A percentile compares a stretch with the other conserved stretches of the same genome.
Conservation (phyloP, 2,797 vertebrate species). For the Lacerta agilis region DNA sequence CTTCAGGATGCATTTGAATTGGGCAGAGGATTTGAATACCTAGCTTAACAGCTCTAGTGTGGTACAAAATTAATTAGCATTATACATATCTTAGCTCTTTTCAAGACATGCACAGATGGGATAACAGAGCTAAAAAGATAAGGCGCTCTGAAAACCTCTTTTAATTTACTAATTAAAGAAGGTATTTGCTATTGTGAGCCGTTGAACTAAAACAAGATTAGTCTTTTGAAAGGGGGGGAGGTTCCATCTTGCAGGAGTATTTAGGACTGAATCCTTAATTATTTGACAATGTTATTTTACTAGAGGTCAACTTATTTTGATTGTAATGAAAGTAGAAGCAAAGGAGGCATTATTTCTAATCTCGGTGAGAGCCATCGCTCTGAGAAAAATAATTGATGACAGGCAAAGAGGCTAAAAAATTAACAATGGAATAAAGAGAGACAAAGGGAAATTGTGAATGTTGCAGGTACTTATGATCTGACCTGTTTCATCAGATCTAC, state of each 20-base stretch:
- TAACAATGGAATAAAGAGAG: neutral
- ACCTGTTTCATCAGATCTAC: conserved; percentile 13
- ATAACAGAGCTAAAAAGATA: conserved; percentile 74
- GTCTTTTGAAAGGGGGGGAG: conserved; percentile 61
- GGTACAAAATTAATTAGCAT: conserved; percentile 76
- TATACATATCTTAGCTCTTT: conserved; percentile 69
- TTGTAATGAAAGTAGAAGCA: conserved; percentile 42
- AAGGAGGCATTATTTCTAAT: conserved; percentile 35
- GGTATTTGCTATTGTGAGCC: conserved; percentile 65
- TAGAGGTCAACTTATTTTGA: conserved; percentile 62
- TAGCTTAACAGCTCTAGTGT: conserved; percentile 71
- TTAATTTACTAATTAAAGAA: conserved; percentile 73
- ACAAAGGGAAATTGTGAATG: neutral
- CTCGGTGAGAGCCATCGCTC: conserved; percentile 26
- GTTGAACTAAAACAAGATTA: conserved; percentile 71
- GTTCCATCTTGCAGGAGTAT: conserved; percentile 46
- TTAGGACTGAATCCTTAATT: conserved; percentile 58
- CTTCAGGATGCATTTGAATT: conserved; percentile 71
- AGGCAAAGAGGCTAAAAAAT: conserved; percentile 30
- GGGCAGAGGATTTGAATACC: conserved; percentile 74
- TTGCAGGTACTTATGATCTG: conserved; percentile 19
- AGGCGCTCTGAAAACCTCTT: conserved; percentile 66
- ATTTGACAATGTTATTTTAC: conserved; percentile 63
- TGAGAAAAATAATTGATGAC: conserved; percentile 37
- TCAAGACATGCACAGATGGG: conserved; percentile 68